A percentile compares a stretch with the other conserved stretches of the same genome.
Conservation (phyloP, 2,888 invertebrate species). For the Phrixothrix hirtus region DNA sequence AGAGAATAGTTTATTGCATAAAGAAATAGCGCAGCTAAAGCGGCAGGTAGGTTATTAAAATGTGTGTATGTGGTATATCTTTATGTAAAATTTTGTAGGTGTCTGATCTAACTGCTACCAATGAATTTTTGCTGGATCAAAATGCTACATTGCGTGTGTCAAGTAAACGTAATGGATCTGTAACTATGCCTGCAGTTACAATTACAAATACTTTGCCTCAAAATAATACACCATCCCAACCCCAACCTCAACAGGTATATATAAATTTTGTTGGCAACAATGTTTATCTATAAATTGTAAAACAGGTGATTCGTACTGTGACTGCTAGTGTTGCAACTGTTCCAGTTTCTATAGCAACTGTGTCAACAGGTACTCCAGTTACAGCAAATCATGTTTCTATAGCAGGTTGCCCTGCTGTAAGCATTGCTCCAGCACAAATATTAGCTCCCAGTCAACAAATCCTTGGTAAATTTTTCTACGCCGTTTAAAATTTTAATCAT, state of each 20-base stretch:
- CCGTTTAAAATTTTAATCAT: no score
- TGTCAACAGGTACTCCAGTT: slow-evolving; percentile 57
- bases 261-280: no score
- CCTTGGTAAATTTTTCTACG: slow-evolving; percentile 52
- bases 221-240: slow-evolving; percentile 54
- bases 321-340: slow-evolving; percentile 65
- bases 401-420: slow-evolving; percentile 62
- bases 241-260: slow-evolving; percentile 50
- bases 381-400: slow-evolving; percentile 61
- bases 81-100: slow-evolving; percentile 57
- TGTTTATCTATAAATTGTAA: no score
- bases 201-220: slow-evolving; percentile 62
- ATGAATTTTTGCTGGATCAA: slow-evolving; percentile 77
- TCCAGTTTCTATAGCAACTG: slow-evolving; percentile 64
- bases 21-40: slow-evolving; percentile 71
- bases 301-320: slow-evolving; percentile 59
- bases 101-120: slow-evolving; percentile 72
- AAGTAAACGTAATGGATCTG: slow-evolving; percentile 60
- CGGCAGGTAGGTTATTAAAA: no score
- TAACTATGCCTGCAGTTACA: slow-evolving; percentile 65
- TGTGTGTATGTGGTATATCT: no score
- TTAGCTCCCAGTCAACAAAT: slow-evolving; percentile 56
- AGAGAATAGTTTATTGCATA: slow-evolving; percentile 68
- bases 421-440: slow-evolving; percentile 62
- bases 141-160: slow-evolving; percentile 72